Evolutionary conservation across 2,113 vertebrate genomes (phyloP).

Genomic region (Macrotus californicus): DNA sequence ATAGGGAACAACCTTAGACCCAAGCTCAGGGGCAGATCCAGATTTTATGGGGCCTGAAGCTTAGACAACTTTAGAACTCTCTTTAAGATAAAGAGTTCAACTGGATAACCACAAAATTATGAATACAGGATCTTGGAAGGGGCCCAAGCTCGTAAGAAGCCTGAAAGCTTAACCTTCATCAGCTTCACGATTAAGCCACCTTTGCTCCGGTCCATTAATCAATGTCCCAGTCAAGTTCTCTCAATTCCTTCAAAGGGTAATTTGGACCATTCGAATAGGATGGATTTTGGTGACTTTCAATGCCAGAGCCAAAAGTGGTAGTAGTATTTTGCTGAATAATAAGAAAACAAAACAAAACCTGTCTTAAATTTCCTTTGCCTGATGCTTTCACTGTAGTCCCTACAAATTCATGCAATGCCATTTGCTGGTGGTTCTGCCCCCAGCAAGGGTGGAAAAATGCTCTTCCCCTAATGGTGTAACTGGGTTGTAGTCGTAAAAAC

Average conservation of each 20-base stretch:
- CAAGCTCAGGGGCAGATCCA: not conserved
- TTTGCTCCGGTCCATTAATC: not conserved
- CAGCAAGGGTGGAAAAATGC: not conserved
- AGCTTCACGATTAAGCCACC: not conserved
- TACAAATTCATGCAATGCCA: not conserved
- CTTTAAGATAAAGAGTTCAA: not conserved
- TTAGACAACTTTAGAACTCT: not conserved
- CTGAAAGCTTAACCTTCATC: not conserved
- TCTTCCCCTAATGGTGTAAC: not conserved
- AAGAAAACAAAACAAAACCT: conserved; percentile 7
- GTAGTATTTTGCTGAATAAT: conserved; percentile 2
- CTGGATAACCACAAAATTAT: not conserved
- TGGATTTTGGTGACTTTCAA: not conserved
- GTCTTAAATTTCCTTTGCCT: not conserved
- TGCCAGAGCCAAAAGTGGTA: not conserved
- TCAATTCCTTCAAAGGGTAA: not conserved
- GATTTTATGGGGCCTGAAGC: not conserved
- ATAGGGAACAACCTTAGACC: not conserved
- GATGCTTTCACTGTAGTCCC: not conserved
- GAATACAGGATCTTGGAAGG: not conserved
- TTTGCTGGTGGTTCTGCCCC: not conserved
- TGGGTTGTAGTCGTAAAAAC: not conserved
- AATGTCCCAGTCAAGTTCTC: not conserved
- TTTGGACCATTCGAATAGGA: not conserved
- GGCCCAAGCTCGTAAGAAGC: not conserved